Evolutionary conservation across 2,888 invertebrate species (phyloP), one percentile per base, ranked within the genome.

Genomic region (Taenaris catops): DNA sequence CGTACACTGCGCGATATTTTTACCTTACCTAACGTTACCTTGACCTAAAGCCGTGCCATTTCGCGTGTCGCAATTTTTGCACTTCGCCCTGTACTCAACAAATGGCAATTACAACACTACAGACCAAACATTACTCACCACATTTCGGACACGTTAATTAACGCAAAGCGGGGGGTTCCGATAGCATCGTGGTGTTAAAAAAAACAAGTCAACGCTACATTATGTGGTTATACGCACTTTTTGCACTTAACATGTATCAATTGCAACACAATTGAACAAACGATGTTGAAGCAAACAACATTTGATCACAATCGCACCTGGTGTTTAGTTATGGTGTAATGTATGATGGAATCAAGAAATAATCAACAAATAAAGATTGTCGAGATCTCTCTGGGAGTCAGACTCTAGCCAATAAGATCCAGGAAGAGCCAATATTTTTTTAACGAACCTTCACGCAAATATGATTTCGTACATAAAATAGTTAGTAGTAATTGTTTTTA

Each of bases 41-140:
- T 58, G 58, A 56, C 58, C 50, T 34, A 44, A 20, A 33, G 38
- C 38, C 33, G 31, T 40, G 46, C 41, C 46, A 53, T 55, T 52
- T 48, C 29, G 40, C 32, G 32, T 51, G 43, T 42, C 50, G 47
- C 38, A 54, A 55, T 38, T n/a, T 8, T 28, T 42, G 39, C 49
- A 46, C 49, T 46, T 42, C 45, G 46, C 43, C 44, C 45, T 46
- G 43, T 38, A 42, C 31, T 38, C 31, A 32, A 34, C 42, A 48
- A 46, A 45, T 42, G 34, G 31, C 44, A 38, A 34, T 49, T 51
- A 41, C 46, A 19, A 44, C 42, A 46, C 16, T 31, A n/a, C n/a
- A n/a, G 37, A 8, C 31, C 34, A 26, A 40, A 35, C 21, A 26
- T 26, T 37, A 34, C 36, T 32, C 32, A 39, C 29, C 31, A 29